Evolutionary conservation across 1,140 invertebrate genomes (phyloP).

Genomic region (Camponotus pennsylvanicus): DNA sequence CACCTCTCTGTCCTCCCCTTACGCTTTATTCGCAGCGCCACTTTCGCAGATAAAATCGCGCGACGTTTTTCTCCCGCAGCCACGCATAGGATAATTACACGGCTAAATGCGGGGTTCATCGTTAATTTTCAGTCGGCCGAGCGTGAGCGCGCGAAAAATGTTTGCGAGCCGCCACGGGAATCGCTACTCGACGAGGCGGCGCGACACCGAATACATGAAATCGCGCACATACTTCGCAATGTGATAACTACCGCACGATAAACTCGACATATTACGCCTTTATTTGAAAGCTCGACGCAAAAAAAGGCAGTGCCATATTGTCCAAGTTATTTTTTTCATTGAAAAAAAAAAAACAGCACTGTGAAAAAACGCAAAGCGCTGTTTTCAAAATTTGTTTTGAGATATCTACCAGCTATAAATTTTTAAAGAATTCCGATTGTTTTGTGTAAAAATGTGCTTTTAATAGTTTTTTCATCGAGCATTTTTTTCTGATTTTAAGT

Average conservation of each 20-base stretch:
- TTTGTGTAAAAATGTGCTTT: neutral
- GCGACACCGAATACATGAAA: conserved; percentile 52
- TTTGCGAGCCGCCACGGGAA: conserved; percentile 41
- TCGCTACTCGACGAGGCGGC: conserved; percentile 28
- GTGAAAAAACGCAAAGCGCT: neutral
- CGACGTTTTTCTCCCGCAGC: conserved; percentile 5
- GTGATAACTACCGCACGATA: conserved; percentile 29
- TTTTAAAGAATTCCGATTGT: no score
- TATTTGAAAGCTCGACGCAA: neutral
- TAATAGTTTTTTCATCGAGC: neutral
- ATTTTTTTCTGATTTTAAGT: neutral
- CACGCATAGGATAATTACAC: conserved; percentile 57
- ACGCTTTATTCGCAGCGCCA: conserved; percentile 36
- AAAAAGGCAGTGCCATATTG: neutral
- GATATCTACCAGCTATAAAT: neutral
- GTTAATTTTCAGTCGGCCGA: conserved; percentile 43
- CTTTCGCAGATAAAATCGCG: conserved; percentile 64
- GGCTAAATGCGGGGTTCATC: conserved; percentile 55
- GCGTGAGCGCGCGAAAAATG: conserved; percentile 54
- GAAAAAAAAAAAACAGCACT: neutral
- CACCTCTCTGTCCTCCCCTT: neutral
- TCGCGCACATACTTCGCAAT: conserved; percentile 18
- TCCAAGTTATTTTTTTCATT: neutral
- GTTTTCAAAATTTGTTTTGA: neutral
- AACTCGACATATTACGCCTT: conserved; percentile 39